Evolutionary conservation across 2,113 vertebrate genomes (phyloP).

Genomic region (Dasypus novemcinctus): DNA sequence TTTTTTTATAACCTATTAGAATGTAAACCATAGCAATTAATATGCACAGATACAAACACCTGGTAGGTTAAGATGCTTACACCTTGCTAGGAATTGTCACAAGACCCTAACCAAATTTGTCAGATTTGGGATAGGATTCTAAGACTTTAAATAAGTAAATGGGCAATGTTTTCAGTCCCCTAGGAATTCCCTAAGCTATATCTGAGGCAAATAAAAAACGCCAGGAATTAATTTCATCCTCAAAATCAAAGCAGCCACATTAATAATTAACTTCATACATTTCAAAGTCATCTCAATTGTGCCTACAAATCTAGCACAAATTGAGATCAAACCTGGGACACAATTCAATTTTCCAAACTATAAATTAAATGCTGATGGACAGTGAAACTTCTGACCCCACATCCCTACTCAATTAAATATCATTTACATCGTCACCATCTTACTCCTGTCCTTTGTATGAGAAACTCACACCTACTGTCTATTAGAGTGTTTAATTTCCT

Average conservation of each 20-base stretch:
- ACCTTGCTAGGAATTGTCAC: constrained; percentile 17
- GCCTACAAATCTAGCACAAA: constrained; percentile 73
- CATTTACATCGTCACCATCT: background rate
- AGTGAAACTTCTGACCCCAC: constrained; percentile 1
- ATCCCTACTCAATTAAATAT: background rate
- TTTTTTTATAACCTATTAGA: constrained; percentile 4
- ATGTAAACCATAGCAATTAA: constrained; percentile 40
- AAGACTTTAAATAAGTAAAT: constrained; percentile 41
- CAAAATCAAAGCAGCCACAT: constrained; percentile 66
- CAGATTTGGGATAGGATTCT: constrained; percentile 37
- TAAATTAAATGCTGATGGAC: constrained; percentile 16
- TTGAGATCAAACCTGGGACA: constrained; percentile 64
- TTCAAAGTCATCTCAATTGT: constrained; percentile 73
- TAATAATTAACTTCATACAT: constrained; percentile 77
- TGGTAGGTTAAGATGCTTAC: constrained; percentile 35
- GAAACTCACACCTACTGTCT: background rate
- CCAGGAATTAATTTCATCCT: constrained; percentile 73
- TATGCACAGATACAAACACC: constrained; percentile 27
- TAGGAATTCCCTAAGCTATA: constrained; percentile 45
- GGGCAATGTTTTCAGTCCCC: constrained; percentile 41
- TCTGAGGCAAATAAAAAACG: constrained; percentile 66
- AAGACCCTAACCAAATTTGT: constrained; percentile 40
- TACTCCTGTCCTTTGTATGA: background rate
- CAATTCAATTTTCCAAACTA: constrained; percentile 57
- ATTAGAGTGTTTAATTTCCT: constrained; percentile 36